phyloP scores from a whole-genome alignment of 2,888 invertebrate species.

The Ellobium chinense region DNA sequence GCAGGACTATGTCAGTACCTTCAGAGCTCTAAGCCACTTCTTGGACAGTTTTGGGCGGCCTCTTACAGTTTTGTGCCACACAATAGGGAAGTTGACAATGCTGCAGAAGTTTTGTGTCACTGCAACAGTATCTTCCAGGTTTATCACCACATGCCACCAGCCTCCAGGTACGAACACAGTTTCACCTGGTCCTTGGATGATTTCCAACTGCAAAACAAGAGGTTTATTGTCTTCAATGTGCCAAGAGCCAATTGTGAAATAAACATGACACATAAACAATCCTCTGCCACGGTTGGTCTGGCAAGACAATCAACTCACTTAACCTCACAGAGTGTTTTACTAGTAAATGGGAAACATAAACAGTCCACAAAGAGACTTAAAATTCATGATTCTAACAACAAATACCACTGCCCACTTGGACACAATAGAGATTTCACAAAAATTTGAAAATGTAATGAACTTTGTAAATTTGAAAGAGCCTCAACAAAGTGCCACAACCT shows the following conservation, averaged over 20 bases:
- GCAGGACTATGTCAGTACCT: no score
- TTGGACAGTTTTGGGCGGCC: conserved; percentile 96
- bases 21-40: conserved; percentile 87
- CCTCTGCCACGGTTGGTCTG: no score
- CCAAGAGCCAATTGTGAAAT: background rate
- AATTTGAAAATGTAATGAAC: no score
- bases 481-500: no score
- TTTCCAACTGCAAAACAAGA: conserved; percentile 86
- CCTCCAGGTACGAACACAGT: conserved; percentile 99
- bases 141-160: conserved; percentile 99
- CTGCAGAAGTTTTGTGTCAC: conserved; percentile 97
- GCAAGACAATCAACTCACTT: no score
- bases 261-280: background rate
- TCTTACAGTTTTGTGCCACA: conserved; percentile 96
- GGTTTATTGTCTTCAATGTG: background rate
- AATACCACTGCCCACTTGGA: no score
- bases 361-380: no score
- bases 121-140: conserved; percentile 96
- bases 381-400: no score
- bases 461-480: no score
- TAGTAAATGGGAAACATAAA: no score
- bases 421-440: no score
- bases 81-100: conserved; percentile 96
- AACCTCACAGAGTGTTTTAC: no score
- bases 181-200: conserved; percentile 96